phyloP scores from a whole-genome alignment of 2,888 invertebrate genomes.

The Rhagonycha fulva region DNA sequence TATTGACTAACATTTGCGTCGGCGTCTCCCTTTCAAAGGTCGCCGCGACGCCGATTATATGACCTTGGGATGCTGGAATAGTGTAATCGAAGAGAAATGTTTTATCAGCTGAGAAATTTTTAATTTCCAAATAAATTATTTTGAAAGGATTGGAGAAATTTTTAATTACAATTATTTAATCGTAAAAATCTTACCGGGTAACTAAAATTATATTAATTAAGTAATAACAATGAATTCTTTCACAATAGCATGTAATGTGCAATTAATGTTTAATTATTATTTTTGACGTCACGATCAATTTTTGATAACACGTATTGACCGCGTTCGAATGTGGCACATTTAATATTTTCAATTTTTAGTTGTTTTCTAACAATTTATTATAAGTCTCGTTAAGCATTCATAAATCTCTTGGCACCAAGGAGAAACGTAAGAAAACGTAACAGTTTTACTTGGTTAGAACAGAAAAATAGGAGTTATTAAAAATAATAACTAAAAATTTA shows the following conservation, averaged over 20 bases:
- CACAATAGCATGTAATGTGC: not conserved
- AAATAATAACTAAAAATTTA: not conserved
- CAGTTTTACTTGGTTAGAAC: no score
- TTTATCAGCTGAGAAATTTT: not conserved
- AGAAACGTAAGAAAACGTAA: no score
- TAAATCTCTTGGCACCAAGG: no score
- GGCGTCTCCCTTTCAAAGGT: conserved; percentile 20
- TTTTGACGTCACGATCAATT: not conserved
- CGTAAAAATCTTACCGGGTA: not conserved
- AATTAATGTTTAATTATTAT: not conserved
- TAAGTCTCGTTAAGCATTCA: not conserved
- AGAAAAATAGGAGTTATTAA: not conserved
- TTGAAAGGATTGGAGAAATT: not conserved
- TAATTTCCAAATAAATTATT: not conserved
- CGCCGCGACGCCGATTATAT: conserved; percentile 9
- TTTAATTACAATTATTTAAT: not conserved
- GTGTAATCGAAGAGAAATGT: not conserved
- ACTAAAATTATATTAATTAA: not conserved
- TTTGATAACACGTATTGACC: not conserved
- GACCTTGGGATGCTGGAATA: conserved; percentile 24
- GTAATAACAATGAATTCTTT: not conserved
- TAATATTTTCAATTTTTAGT: not conserved
- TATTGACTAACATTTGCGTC: conserved; percentile 19
- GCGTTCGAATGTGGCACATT: not conserved
- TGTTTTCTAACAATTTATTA: not conserved